Conservation (phyloP, 2,113 vertebrate genomes). For the Sinocyclocheilus anophthalmus region DNA sequence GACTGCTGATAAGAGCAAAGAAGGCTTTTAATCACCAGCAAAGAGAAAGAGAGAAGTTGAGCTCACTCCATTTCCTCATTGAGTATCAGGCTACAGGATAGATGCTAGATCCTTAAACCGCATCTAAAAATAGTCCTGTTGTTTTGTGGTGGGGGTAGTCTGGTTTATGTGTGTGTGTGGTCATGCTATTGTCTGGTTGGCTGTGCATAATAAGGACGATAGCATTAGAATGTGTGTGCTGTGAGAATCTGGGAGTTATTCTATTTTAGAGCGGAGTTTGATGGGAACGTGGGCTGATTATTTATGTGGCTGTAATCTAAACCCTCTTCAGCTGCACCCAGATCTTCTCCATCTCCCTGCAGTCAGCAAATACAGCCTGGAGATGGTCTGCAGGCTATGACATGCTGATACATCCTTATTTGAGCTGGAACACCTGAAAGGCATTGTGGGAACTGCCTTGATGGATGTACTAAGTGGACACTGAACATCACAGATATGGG, state of each 20-base stretch:
- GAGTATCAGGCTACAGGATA: conserved; percentile 82
- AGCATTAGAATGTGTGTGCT: conserved; percentile 45
- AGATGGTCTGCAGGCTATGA: conserved; percentile 44
- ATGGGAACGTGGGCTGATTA: conserved; percentile 55
- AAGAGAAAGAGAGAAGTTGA: conserved; percentile 59
- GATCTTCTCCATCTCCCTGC: conserved; percentile 33
- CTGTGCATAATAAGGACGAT: background rate
- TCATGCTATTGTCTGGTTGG: background rate
- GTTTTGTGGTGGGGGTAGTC: conserved; percentile 62
- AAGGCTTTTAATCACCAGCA: conserved; percentile 57
- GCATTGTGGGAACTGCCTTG: background rate
- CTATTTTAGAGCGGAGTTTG: conserved; percentile 57
- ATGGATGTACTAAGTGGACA: background rate
- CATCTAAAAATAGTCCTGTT: conserved; percentile 86
- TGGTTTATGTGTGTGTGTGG: conserved; percentile 15
- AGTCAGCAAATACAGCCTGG: conserved; percentile 52
- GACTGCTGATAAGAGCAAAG: conserved; percentile 73
- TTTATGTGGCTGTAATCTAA: conserved; percentile 62
- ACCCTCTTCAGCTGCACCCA: conserved; percentile 38
- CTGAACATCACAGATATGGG: background rate
- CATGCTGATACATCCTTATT: conserved; percentile 37
- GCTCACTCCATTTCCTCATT: conserved; percentile 79
- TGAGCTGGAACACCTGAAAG: conserved; percentile 17
- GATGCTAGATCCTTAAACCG: conserved; percentile 84
- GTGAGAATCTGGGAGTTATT: conserved; percentile 52